Base-by-base conservation (phyloP, 1,140 invertebrate species). In the Papilio polyxenes region DNA sequence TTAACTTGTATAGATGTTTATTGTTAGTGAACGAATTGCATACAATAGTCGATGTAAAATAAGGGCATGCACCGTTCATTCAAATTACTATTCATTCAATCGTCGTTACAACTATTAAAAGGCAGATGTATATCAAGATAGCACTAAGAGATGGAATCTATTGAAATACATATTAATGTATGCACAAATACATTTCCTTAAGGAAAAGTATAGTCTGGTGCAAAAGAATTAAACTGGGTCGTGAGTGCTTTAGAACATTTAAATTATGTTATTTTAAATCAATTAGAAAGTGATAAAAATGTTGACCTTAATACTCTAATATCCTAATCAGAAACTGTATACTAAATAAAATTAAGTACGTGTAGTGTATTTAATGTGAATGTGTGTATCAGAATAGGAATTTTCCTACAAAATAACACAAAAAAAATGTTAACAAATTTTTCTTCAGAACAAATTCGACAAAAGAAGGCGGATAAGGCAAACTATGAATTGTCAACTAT, bases 1-100 rank as follows among this genome's bases (percentile, higher is more conserved):
- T 15, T 15, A 4, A 69, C 31, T 31, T 37, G 13, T 37, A 59
- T 72, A 31, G 10, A 37, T 40, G 11, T 37, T 11, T 17, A 40
- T 72, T 72, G 65, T 72, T 72, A 72, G 31, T 37, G 65, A 37
- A 37, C 31, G 65, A 11, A 76, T 77, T 77, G 75, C 48, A 56
- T 77, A 77, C 75, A 77, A 77, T 77, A 77, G 75, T 17, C n/a
- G 17, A 48, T 51, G 20, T 23, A 10, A 51, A n/a, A 75, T 23
- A 75, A 20, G 49, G 20, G 11, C 11, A 4, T 7, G 75, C 51
- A 20, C 74, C 74, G n/a, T 49, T 53, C 75, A 76, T 77, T 77
- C 75, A 77, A 51, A 51, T 51, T 51, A 51, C 17, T 17, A 77
- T 77, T 77, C 44, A 77, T 37, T 77, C 62, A 65, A 65, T 15